Base-by-base conservation (phyloP, 2,113 vertebrate genomes). In the Spheniscus mendiculus region DNA sequence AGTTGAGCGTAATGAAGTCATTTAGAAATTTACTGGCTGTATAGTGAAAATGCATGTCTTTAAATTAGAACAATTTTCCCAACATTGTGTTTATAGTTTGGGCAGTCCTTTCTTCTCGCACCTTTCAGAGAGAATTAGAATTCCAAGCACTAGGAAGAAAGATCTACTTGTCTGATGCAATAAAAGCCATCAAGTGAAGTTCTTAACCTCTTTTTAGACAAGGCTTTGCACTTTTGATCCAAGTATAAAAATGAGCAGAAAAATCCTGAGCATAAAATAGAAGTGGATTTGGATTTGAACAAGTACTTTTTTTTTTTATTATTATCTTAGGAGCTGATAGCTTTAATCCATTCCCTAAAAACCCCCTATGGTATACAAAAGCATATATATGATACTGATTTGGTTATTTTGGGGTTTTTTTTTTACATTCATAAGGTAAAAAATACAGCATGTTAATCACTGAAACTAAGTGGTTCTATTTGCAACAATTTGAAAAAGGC, bases 21-120 rank as follows among this genome's bases (percentile, higher is more conserved):
- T 91, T 87, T 77, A 83, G 71, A 80, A 94, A 94, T 90, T 66
- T 92, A 84, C 61, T 84, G 77, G 12, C 80, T 82, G 59, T 82
- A n/a, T 32, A 70, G 30, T 67, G 74, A 73, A 90, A 96, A 96
- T 27, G 42, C n/a, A 0, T 66, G 65, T 79, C 70, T 93, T 94
- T 73, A 89, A 90, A 92, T 82, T 34, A 81, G 63, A 78, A 86
- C 26, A 66, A 49, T 79, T 92, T 83, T 78, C 63, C 42, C 55
- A 58, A 50, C 32, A 36, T 20, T 34, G 42, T 36, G 44, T 74
- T 92, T 71, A 30, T 47, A 71, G 49, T 67, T 74, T 67, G n/a
- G 44, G 47, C 34, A 74, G 58, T 66, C 45, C 65, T 84, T 88
- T 65, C 62, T 78, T 91, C 72, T 81, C 1, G 0, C 25, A 67